phyloP scores from a whole-genome alignment of 1,140 invertebrate species.

The Lethocerus indicus region DNA sequence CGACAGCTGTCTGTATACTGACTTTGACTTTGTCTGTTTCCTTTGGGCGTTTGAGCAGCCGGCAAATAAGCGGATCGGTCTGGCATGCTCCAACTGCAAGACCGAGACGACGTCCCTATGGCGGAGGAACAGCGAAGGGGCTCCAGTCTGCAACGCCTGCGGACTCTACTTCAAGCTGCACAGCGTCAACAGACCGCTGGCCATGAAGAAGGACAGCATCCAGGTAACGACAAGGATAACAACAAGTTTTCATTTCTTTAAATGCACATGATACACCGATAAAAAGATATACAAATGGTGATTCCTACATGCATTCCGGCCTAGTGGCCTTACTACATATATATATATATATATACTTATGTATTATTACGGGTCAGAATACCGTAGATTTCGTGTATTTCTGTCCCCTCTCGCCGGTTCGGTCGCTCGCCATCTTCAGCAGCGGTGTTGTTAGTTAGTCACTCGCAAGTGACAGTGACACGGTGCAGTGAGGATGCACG shows the following conservation, averaged over 20 bases:
- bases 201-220: conserved; percentile 95
- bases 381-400: background rate
- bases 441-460: too few species aligned
- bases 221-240: conserved; percentile 28
- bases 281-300: background rate
- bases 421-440: too few species aligned
- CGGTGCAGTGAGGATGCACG: too few species aligned
- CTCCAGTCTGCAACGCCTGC: conserved; percentile 89
- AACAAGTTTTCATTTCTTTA: too few species aligned
- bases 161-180: conserved; percentile 88
- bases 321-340: background rate
- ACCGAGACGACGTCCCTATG: conserved; percentile 77
- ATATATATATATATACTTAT: too few species aligned
- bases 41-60: too few species aligned
- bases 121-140: conserved; percentile 70
- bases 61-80: conserved; percentile 56
- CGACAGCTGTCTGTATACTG: background rate
- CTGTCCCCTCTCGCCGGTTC: background rate
- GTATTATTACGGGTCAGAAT: background rate
- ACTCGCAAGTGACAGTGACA: too few species aligned
- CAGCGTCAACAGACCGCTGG: conserved; percentile 62
- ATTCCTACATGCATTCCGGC: background rate
- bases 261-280: background rate
- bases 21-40: too few species aligned
- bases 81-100: conserved; percentile 80